A percentile compares a stretch with the other conserved stretches of the same genome.
Conservation (phyloP, 2,797 vertebrate genomes). For the Gobio occitaniae region DNA sequence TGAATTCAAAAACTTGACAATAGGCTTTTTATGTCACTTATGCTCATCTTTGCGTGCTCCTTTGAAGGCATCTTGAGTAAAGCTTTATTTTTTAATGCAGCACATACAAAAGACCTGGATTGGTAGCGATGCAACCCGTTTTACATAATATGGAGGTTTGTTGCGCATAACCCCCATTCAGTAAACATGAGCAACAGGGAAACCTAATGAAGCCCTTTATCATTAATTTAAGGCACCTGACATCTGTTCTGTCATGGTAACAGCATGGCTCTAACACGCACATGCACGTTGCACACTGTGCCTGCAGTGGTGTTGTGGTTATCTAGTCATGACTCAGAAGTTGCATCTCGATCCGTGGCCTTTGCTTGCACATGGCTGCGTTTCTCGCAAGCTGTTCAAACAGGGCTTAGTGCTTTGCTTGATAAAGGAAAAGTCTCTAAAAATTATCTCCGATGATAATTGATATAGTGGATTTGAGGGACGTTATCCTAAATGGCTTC, state of each 20-base stretch:
- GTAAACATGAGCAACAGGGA: neutral
- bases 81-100: neutral
- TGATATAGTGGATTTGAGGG: slow-evolving; percentile 26
- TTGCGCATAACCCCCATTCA: too few species aligned
- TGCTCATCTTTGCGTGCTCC: neutral
- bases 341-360: slow-evolving; percentile 4
- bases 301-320: slow-evolving; percentile 42
- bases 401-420: slow-evolving; percentile 3
- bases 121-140: neutral
- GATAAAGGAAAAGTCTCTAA: slow-evolving; percentile 22
- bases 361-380: slow-evolving; percentile 4
- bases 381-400: slow-evolving; percentile 37
- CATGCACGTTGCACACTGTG: slow-evolving; percentile 8
- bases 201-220: slow-evolving; percentile 8
- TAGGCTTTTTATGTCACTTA: neutral
- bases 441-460: slow-evolving; percentile 13
- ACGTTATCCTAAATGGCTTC: neutral
- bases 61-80: neutral
- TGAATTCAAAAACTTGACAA: neutral
- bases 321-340: slow-evolving; percentile 46
- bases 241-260: slow-evolving; percentile 19
- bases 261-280: neutral
- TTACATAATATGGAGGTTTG: too few species aligned
- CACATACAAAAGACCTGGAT: neutral
- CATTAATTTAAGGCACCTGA: slow-evolving; percentile 1